Conservation (phyloP, 2,888 invertebrate species). For the Synergus japonicus region DNA sequence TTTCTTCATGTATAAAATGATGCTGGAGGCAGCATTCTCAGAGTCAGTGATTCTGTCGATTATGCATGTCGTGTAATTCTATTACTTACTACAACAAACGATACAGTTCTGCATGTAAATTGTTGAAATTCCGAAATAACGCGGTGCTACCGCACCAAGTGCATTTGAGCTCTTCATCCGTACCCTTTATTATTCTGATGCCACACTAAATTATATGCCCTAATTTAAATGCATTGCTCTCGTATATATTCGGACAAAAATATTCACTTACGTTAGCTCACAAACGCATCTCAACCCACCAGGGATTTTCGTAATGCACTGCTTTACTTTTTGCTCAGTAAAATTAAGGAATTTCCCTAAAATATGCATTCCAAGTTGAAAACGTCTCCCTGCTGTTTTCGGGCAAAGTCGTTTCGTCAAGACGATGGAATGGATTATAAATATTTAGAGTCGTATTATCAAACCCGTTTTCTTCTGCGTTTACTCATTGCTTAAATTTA, state of each 20-base stretch:
- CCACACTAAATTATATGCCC: conserved; percentile 20
- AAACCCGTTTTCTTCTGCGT: not conserved
- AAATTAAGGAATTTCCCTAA: conserved; percentile 36
- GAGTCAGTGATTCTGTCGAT: not conserved
- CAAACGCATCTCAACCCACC: conserved; percentile 2
- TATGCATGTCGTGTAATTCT: conserved; percentile 13
- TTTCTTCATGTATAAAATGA: not conserved
- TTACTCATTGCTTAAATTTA: not conserved
- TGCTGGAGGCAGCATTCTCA: not conserved
- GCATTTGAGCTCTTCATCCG: conserved; percentile 27
- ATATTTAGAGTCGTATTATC: conserved; percentile 33
- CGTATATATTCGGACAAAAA: conserved; percentile 30
- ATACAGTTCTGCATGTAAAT: conserved; percentile 30
- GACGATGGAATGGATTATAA: conserved; percentile 28
- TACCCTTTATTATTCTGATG: conserved; percentile 34
- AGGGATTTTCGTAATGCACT: conserved; percentile 33
- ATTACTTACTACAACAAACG: conserved; percentile 16
- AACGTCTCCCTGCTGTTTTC: not conserved
- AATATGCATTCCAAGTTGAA: conserved; percentile 15
- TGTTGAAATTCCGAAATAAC: conserved; percentile 29
- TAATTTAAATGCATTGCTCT: conserved; percentile 40
- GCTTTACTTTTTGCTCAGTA: conserved; percentile 4
- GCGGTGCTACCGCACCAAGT: not conserved
- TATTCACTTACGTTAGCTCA: conserved; percentile 31
- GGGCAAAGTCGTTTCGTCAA: conserved; percentile 31